phyloP scores from a whole-genome alignment of 2,113 vertebrate genomes.

The Probosciger aterrimus region DNA sequence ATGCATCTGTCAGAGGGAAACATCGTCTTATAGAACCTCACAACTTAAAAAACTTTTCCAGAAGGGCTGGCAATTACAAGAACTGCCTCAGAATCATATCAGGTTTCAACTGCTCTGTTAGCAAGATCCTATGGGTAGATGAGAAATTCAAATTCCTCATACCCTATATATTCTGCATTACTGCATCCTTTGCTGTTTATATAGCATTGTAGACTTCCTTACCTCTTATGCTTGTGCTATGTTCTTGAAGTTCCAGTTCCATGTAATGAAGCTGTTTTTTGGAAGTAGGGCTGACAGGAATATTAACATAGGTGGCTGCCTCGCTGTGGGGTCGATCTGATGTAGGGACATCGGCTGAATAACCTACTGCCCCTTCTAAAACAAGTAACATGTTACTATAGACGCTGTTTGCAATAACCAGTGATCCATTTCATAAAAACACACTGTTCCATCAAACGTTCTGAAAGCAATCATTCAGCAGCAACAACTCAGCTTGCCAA shows the following conservation, averaged over 20 bases:
- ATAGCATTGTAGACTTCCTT: neutral
- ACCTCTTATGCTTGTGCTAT: constrained; percentile 76
- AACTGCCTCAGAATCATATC: neutral
- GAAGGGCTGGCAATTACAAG: neutral
- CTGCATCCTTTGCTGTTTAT: neutral
- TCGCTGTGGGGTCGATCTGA: constrained; percentile 70
- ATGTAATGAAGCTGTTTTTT: constrained; percentile 83
- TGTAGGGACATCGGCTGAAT: constrained; percentile 65
- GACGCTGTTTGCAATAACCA: neutral
- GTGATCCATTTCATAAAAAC: neutral
- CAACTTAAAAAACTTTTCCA: neutral
- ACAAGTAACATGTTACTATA: neutral
- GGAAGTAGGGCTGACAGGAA: constrained; percentile 81
- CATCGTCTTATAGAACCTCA: neutral
- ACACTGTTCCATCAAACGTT: neutral
- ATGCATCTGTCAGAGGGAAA: neutral
- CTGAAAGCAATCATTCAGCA: neutral
- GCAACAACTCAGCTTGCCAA: neutral
- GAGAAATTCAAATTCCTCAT: neutral
- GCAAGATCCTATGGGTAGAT: neutral
- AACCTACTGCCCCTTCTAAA: constrained; percentile 68
- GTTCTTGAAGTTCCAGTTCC: constrained; percentile 81
- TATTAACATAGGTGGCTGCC: constrained; percentile 80
- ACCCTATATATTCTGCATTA: neutral
- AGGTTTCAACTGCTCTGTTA: neutral